These are phyloP conservation scores for Pachycephala philippinensis DNA, from an alignment of 2,113 vertebrate genomes.

Conservation along the genomic window DNA sequence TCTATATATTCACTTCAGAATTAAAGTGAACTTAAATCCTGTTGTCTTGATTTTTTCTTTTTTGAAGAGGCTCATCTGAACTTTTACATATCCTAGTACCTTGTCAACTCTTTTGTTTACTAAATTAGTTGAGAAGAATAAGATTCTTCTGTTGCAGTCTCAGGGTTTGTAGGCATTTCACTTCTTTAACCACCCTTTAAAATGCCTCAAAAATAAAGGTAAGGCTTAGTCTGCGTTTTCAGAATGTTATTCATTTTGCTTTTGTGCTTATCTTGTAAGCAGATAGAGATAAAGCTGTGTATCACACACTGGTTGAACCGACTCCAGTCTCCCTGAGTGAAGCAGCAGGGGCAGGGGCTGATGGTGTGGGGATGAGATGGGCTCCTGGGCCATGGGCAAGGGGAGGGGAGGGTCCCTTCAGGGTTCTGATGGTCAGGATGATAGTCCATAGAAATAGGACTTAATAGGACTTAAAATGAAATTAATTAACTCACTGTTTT, in stretches of 20 bases:
- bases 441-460: neutral
- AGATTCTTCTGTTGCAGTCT: neutral
- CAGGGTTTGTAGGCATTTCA: neutral
- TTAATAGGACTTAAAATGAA: neutral
- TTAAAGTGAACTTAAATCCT: neutral
- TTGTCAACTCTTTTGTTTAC: neutral
- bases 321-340: neutral
- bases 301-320: fast-evolving
- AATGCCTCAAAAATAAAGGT: neutral
- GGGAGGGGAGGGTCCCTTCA: fast-evolving
- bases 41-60: neutral
- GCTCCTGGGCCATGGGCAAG: neutral
- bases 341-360: neutral
- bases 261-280: neutral
- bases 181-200: neutral
- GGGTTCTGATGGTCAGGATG: neutral
- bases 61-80: neutral
- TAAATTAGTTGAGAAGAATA: neutral
- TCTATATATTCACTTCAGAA: neutral
- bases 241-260: neutral
- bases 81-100: neutral
- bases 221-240: neutral
- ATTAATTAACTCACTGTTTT: neutral
- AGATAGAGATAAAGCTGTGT: neutral
- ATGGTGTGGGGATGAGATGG: neutral